These are phyloP conservation scores for Bubo blakistoni DNA, from an alignment of 2,113 vertebrate species.

Conservation along the genomic window DNA sequence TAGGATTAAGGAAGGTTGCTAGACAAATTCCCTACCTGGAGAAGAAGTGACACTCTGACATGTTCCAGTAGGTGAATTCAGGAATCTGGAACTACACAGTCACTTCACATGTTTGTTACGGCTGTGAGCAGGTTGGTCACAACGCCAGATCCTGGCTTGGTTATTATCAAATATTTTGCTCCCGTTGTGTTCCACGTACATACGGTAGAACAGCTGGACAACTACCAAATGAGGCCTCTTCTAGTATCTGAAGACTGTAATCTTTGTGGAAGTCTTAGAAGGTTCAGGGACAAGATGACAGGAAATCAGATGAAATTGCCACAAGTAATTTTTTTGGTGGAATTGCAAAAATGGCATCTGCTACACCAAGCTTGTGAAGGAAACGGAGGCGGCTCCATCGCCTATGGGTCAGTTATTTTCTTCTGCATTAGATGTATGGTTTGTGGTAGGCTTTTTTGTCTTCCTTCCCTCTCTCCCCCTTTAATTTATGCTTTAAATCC, in stretches of 20 bases:
- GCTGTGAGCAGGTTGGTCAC: not conserved
- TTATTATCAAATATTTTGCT: not conserved
- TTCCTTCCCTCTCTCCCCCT: too few relatives aligned
- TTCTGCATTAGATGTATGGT: not conserved
- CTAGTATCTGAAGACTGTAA: not conserved
- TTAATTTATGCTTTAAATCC: not conserved
- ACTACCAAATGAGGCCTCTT: not conserved
- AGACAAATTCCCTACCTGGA: not conserved
- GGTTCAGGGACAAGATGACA: not conserved
- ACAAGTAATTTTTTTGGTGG: not conserved
- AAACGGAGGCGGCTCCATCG: not conserved
- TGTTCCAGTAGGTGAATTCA: not conserved
- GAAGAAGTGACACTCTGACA: not conserved
- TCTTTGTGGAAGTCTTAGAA: not conserved
- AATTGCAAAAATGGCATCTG: not conserved
- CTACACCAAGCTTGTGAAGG: not conserved
- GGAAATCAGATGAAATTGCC: not conserved
- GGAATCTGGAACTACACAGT: not conserved
- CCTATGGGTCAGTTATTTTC: not conserved
- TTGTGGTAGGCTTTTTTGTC: not conserved
- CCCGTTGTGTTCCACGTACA: not conserved
- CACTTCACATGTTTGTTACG: too few relatives aligned
- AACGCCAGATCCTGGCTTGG: not conserved
- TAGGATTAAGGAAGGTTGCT: not conserved
- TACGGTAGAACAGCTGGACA: not conserved